Conservation (phyloP, 1,140 invertebrate genomes). For the Hormaphis cornu region DNA sequence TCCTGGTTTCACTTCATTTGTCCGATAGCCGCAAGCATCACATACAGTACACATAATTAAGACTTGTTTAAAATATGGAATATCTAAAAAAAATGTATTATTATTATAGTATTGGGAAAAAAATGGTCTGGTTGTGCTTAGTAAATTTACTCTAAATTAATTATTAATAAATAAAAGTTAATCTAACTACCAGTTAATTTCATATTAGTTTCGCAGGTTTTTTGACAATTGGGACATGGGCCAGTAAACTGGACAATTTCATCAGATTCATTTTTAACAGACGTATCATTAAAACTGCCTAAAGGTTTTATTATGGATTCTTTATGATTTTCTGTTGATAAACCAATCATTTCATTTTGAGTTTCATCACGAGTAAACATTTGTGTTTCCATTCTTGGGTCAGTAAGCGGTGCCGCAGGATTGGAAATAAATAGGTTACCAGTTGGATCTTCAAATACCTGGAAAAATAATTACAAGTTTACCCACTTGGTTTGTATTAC, state of each 20-base stretch:
- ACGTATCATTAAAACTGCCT: slow-evolving; percentile 50
- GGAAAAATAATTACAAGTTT: slow-evolving; percentile 34
- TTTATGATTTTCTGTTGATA: slow-evolving; percentile 53
- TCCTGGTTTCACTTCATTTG: slow-evolving; percentile 93
- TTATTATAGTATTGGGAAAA: too few species aligned
- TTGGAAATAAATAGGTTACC: slow-evolving; percentile 94
- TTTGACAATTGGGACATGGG: slow-evolving; percentile 79
- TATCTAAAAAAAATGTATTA: slow-evolving; percentile 51
- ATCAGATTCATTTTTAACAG: slow-evolving; percentile 57
- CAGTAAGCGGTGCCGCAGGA: slow-evolving; percentile 64
- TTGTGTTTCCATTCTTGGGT: slow-evolving; percentile 55
- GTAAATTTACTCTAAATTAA: background rate
- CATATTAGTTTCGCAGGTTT: slow-evolving; percentile 86
- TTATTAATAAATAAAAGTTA: slow-evolving; percentile 34
- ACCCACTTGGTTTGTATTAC: background rate
- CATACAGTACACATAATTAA: slow-evolving; percentile 95
- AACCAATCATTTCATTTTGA: slow-evolving; percentile 70
- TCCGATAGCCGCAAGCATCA: slow-evolving; percentile 78
- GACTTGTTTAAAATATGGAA: slow-evolving; percentile 94
- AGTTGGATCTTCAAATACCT: slow-evolving; percentile 82
- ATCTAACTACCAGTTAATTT: slow-evolving; percentile 79
- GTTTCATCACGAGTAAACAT: slow-evolving; percentile 65
- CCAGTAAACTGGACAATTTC: slow-evolving; percentile 80
- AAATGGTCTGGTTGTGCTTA: too few species aligned
- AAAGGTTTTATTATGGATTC: slow-evolving; percentile 31